Evolutionary conservation across 37 sponge, comb jelly and placozoan species (phyloP), one percentile per base, ranked within the genome.

Genomic region (Lycopodina hypogea): DNA sequence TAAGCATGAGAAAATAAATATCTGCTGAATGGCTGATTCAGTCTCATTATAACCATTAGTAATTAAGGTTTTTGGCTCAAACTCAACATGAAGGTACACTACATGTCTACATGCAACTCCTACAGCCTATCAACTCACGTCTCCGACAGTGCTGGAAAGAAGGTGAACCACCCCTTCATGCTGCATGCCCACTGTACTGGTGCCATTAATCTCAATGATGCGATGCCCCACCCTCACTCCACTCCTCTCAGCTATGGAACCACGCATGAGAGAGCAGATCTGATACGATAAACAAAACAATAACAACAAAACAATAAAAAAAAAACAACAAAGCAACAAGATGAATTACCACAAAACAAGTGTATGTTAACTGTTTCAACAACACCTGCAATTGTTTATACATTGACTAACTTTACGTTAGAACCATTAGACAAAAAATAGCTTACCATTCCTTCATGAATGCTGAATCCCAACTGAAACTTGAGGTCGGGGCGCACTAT

Each of bases 161-260:
- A 90, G 61, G 56, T 90, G 82, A 0, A 96, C 89, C 63, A 93
- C 55, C 9, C 88, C 58, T 22, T 86, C 78, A 53, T 93, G 94
- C 1, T 68, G 28, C 68, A 86, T 65, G 7, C 81, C 75, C 23
- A 99, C 94, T 28, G 92, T 89, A 75, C 93, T 96, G 39, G 86
- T 83, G 22, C 92, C 93, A 65, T 95, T 93, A 65, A 99, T 93
- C 50, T 95, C 94, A 62, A 99, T 95, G 32, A 99, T 99, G 33
- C 86, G 71, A 61, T 99, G 96, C 0, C 99, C 99, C 11, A 99
- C 90, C 33, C 99, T 66, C 51, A 99, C 69, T 0, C 99, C 99
- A 80, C 96, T 92, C 69, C 94, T 81, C 50, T 99, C 99, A 33
- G 92, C 96, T 48, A 99, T 99, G 26, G 93, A 86, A 22, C 99